Evolutionary conservation across 2,888 invertebrate species (phyloP).

Genomic region (Chironomus tentans): DNA sequence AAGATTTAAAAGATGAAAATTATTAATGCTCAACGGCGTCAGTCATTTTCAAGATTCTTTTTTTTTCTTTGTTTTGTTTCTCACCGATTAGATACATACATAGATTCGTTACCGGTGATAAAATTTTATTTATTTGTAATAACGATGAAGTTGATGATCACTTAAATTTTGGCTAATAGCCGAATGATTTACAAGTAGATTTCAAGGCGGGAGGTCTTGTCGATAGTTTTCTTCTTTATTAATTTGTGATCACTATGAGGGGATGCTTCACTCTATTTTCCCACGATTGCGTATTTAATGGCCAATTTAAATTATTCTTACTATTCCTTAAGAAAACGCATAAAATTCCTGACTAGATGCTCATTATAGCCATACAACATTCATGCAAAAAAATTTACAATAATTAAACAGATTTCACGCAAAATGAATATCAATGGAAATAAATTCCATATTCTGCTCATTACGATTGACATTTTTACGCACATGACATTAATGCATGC

Average conservation of each 20-base stretch:
- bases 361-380: conserved; percentile 1
- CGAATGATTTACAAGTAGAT: conserved; percentile 16
- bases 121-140: conserved; percentile 23
- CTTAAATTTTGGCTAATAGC: conserved; percentile 17
- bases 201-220: conserved; percentile 16
- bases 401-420: conserved; percentile 22
- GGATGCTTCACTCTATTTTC: not conserved
- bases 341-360: not conserved
- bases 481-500: not conserved
- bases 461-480: no score
- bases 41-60: not conserved
- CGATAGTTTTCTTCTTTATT: not conserved
- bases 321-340: not conserved
- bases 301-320: not conserved
- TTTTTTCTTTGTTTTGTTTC: not conserved
- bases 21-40: conserved; percentile 26
- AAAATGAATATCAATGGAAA: conserved; percentile 20
- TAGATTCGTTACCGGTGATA: conserved; percentile 1
- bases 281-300: not conserved
- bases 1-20: not conserved
- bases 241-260: no score
- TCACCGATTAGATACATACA: conserved; percentile 3
- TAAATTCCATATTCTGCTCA: conserved; percentile 3
- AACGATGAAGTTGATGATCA: conserved; percentile 11
- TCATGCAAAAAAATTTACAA: not conserved